Base-by-base conservation (phyloP, 2,113 vertebrate species). In the Platichthys flesus region DNA sequence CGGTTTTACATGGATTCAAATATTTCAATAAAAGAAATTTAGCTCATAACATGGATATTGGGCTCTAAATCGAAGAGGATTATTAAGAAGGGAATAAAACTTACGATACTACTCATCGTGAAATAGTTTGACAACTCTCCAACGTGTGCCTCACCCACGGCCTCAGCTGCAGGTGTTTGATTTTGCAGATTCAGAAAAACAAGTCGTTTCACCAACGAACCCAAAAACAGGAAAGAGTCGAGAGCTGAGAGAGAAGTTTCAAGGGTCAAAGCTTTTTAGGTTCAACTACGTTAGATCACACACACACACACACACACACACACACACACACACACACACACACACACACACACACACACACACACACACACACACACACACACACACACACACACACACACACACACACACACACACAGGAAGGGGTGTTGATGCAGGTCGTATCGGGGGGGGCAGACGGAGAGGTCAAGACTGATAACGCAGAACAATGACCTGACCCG, bases 401-500 rank as follows among this genome's bases (percentile, higher is more conserved):
- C 75, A 69, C 71, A 78, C 68, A 78, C 61, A 79, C 63, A 81
- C 71, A 76, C 78, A 84, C 62, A 79, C 73, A 89, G 91, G 88
- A 92, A 90, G 87, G 88, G 88, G 82, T 79, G 79, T 82, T 86
- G 79, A 67, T 60, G 84, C 75, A 65, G 74, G 83, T 85, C 56
- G 20, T 83, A 84, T 86, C 61, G 57, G 76, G 76, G 76, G 84
- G 83, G 86, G 61, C 84, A 70, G 83, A 75, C 42, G 55, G 76
- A 76, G 81, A 87, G 89, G 79, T 89, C 83, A 64, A 64, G 69
- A 70, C 91, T 87, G 89, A 91, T 91, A 92, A 89, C 68, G 2
- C 78, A 86, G 83, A 92, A 91, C 91, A 92, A 92, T 91, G 89
- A 89, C 88, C 89, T 74, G 88, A 81, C 83, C 72, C 67, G 84